A percentile compares a stretch with the other conserved stretches of the same genome.
These are phyloP conservation scores for Uropetala carovei DNA, from an alignment of 2,888 invertebrate genomes.

Conservation along the genomic window DNA sequence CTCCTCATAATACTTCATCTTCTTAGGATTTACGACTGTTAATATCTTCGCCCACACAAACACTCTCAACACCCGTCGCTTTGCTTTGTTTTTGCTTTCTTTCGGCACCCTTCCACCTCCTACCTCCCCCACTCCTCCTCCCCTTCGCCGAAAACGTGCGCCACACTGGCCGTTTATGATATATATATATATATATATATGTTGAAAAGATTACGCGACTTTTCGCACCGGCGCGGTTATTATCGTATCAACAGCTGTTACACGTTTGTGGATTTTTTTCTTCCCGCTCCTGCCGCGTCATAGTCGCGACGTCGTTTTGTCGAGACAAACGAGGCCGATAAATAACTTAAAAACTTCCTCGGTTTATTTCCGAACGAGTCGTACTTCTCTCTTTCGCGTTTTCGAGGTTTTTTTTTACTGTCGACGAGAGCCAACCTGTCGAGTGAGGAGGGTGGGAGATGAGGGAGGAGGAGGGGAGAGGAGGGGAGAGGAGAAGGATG, in stretches of 20 bases:
- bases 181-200: no score
- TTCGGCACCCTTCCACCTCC: not conserved
- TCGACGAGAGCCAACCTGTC: not conserved
- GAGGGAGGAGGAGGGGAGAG: not conserved
- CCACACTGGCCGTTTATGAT: not conserved
- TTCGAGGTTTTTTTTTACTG: not conserved
- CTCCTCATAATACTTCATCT: no score
- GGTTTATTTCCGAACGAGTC: not conserved
- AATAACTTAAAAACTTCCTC: not conserved
- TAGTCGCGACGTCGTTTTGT: not conserved
- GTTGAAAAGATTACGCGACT: not conserved
- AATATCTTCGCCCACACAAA: not conserved
- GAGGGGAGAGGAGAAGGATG: no score
- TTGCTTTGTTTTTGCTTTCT: no score
- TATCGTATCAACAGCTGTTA: not conserved
- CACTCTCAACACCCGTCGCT: no score
- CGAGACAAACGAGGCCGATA: constrained; percentile 19
- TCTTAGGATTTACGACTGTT: not conserved
- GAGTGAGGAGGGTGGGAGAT: not conserved
- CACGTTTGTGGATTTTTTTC: not conserved
- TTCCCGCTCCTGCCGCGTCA: not conserved
- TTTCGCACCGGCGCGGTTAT: not conserved
- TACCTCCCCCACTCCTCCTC: not conserved
- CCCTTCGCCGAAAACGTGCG: not conserved
- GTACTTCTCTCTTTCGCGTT: not conserved